phyloP scores from a whole-genome alignment of 2,113 vertebrate species.

The Engraulis encrasicolus region DNA sequence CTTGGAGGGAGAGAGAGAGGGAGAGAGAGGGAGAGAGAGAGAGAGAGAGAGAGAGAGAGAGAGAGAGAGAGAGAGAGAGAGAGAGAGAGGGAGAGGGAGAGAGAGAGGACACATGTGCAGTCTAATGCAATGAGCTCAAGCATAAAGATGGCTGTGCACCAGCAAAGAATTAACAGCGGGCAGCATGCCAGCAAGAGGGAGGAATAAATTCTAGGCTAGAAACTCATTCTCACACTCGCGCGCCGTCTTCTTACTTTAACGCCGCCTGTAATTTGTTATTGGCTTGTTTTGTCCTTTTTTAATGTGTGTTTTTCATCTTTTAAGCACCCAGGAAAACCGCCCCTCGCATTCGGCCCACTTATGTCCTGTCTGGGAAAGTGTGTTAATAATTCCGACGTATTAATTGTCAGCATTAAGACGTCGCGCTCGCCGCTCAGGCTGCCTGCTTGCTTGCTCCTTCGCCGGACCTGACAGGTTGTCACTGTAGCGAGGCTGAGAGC shows the following conservation, averaged over 20 bases:
- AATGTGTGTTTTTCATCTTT: not conserved
- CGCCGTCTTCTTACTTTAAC: constrained; percentile 20
- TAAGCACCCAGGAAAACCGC: not conserved
- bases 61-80: not conserved
- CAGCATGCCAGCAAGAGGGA: constrained; percentile 35
- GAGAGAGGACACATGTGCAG: constrained; percentile 25
- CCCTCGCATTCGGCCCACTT: constrained; percentile 41
- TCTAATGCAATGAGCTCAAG: constrained; percentile 48
- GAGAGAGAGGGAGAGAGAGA: not conserved
- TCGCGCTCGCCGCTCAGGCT: too few species aligned
- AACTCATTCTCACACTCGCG: constrained; percentile 32
- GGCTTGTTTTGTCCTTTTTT: not conserved
- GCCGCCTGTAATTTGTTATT: constrained; percentile 35
- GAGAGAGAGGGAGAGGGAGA: not conserved
- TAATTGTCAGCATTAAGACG: constrained; percentile 52
- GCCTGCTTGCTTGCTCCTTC: constrained; percentile 26
- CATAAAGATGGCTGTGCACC: constrained; percentile 39
- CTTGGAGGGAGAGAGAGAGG: constrained; percentile 36
- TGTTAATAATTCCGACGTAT: constrained; percentile 52
- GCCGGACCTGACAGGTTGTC: constrained; percentile 48
- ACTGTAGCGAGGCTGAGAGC: constrained; percentile 26
- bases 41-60: not conserved
- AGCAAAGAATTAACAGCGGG: constrained; percentile 45
- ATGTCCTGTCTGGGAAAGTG: constrained; percentile 49
- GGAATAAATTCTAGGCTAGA: constrained; percentile 15